These are phyloP conservation scores for Melanargia galathea DNA, from an alignment of 2,888 invertebrate genomes.

Conservation along the genomic window DNA sequence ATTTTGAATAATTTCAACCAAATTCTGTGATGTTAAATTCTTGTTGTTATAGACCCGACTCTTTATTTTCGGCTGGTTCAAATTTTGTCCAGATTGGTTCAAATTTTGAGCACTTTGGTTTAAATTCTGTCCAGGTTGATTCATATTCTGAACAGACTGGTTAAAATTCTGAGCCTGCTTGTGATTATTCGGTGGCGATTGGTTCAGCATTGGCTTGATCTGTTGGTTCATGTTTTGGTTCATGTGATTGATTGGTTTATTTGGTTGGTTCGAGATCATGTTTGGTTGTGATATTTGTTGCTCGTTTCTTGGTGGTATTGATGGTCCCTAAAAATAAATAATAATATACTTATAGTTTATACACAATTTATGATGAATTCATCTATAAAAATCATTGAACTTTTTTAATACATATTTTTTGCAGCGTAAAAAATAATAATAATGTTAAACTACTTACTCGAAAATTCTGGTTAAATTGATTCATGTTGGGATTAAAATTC, in stretches of 20 bases:
- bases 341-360: neutral
- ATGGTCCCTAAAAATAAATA: slow-evolving; percentile 54
- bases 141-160: slow-evolving; percentile 29
- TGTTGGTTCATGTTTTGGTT: slow-evolving; percentile 40
- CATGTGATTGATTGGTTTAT: slow-evolving; percentile 47
- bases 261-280: slow-evolving; percentile 51
- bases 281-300: slow-evolving; percentile 47
- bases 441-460: slow-evolving; percentile 61
- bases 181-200: slow-evolving; percentile 52
- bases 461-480: slow-evolving; percentile 69
- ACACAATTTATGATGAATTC: neutral
- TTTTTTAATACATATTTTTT: neutral
- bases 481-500: slow-evolving; percentile 66
- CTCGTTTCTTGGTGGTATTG: slow-evolving; percentile 57
- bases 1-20: slow-evolving; percentile 76
- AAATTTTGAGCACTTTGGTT: slow-evolving; percentile 25
- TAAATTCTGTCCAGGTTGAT: slow-evolving; percentile 25
- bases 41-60: slow-evolving; percentile 61
- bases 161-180: slow-evolving; percentile 40
- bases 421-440: too few relatives aligned
- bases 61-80: slow-evolving; percentile 45
- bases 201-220: slow-evolving; percentile 33
- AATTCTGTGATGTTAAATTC: slow-evolving; percentile 62
- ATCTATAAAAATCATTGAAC: neutral
- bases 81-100: slow-evolving; percentile 26